These are phyloP conservation scores for Enteromius anoplus DNA, from an alignment of 2,797 vertebrate species.

Conservation along the genomic window DNA sequence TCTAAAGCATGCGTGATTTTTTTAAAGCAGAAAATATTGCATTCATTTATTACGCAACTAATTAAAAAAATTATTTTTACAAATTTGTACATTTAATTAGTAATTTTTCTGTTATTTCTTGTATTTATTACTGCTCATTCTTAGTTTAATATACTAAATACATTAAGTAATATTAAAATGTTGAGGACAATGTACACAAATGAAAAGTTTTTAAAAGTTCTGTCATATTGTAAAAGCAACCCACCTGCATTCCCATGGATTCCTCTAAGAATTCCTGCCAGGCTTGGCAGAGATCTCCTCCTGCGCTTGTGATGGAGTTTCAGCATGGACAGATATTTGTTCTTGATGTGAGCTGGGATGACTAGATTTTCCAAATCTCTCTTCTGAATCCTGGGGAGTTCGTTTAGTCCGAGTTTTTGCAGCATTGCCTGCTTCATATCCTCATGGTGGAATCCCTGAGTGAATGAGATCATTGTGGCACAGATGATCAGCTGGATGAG, in stretches of 20 bases:
- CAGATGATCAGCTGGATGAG: slow-evolving; percentile 62
- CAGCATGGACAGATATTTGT: slow-evolving; percentile 79
- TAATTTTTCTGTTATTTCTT: no score
- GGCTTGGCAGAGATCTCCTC: slow-evolving; percentile 73
- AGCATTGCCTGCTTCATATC: slow-evolving; percentile 72
- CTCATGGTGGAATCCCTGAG: slow-evolving; percentile 64
- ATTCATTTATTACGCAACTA: not conserved
- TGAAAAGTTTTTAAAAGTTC: not conserved
- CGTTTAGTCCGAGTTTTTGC: slow-evolving; percentile 71
- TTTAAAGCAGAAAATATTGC: not conserved
- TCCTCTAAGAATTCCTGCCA: slow-evolving; percentile 77
- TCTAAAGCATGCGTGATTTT: not conserved
- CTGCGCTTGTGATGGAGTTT: slow-evolving; percentile 64
- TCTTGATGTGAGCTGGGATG: slow-evolving; percentile 74
- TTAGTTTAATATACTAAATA: no score
- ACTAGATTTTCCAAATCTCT: slow-evolving; percentile 74
- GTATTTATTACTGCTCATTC: not conserved
- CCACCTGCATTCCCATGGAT: slow-evolving; percentile 77
- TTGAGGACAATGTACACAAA: not conserved
- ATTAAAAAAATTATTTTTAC: not conserved
- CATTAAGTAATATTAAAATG: no score
- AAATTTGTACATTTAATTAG: not conserved
- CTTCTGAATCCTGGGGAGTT: slow-evolving; percentile 70
- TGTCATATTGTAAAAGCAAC: not conserved
- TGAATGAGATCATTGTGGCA: slow-evolving; percentile 48